Conservation (phyloP, 2,113 vertebrate species). For the Scatophagus argus region DNA sequence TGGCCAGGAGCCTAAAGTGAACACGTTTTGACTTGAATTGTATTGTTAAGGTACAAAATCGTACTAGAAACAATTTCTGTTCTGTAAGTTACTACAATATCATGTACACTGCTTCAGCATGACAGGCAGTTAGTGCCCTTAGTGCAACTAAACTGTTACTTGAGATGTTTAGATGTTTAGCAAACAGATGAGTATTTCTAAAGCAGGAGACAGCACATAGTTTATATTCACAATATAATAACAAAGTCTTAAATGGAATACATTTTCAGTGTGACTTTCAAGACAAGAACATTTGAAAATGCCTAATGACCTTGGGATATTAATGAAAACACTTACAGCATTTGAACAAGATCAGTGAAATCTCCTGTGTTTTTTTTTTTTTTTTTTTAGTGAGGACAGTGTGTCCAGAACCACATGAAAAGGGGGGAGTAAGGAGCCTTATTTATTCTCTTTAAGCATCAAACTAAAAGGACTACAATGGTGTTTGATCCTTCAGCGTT, state of each 20-base stretch:
- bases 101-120: no score
- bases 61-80: no score
- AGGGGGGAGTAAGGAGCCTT: not conserved
- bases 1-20: no score
- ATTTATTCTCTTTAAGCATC: conserved; percentile 21
- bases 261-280: not conserved
- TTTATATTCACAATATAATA: not conserved
- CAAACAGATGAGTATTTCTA: not conserved
- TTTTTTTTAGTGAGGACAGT: not conserved
- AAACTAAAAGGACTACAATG: conserved; percentile 6
- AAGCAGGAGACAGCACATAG: no score
- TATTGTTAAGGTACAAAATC: no score
- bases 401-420: conserved; percentile 26
- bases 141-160: no score
- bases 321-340: conserved; percentile 8
- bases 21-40: no score
- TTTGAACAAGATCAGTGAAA: conserved; percentile 7
- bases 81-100: no score
- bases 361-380: not conserved
- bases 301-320: not conserved
- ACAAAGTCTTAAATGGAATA: not conserved
- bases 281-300: not conserved
- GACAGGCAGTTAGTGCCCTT: no score
- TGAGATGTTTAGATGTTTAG: no score
- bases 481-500: conserved; percentile 9